Base-by-base conservation (phyloP, 2,888 invertebrate species). In the Hemistola chrysoprasaria region DNA sequence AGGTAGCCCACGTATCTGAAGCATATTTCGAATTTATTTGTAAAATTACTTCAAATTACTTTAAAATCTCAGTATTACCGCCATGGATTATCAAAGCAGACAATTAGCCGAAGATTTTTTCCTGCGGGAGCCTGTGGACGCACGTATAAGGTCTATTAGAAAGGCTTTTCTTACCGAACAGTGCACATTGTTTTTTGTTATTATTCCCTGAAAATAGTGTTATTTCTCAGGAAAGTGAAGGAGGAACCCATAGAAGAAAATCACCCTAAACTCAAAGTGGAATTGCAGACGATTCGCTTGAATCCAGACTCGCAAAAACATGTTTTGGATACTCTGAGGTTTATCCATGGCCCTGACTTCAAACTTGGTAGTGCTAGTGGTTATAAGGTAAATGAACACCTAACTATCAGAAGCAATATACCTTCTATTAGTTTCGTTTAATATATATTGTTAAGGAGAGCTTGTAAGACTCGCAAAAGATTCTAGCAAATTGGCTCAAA, bases 301-400 rank as follows among this genome's bases (percentile, higher is more conserved):
- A 91, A 90, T 31, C 90, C 93, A 16, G 92, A 93, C 56, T 92
- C 93, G 1, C 94, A 95, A 65, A 92, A 93, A 65, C 86, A 92
- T 59, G 91, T 95, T 23, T 90, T 94, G 78, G 94, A 95, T 49
- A 95, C 95, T 1, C 74, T 95, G 33, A 92, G 92, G 48, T 91
- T 91, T 53, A 92, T 95, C 50, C 93, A 95, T 78, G 95, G 95
- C n/a, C 87, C 92, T 44, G 93, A 91, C 45, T 92, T 91, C 60
- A 89, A 90, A 61, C 74, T 92, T 40, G 84, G 85, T 11, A 91
- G 88, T 63, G 85, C 90, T 10, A 78, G 88, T 39, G 77, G 88
- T 39, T 92, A 92, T 85, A 92, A 91, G 89, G 89, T 85, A 69
- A 28, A n/a, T 27, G 8, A 0, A 11, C 8, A 11, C 2, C 16